phyloP scores from a whole-genome alignment of 1,140 invertebrate species.

The Aphelinus certus region DNA sequence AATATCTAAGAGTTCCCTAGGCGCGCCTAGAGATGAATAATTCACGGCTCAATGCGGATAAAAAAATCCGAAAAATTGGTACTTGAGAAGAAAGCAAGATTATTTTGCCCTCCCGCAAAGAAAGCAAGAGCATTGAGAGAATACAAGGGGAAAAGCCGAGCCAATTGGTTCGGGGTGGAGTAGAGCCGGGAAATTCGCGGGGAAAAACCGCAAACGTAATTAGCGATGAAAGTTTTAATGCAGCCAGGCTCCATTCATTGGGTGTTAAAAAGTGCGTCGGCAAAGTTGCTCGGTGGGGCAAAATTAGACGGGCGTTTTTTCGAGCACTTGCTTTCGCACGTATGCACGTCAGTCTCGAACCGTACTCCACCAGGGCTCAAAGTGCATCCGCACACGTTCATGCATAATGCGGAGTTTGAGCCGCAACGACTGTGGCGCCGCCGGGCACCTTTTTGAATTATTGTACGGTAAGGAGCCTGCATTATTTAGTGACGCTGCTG shows the following conservation, averaged over 20 bases:
- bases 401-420: constrained; percentile 53
- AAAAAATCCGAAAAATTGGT: too few species aligned
- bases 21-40: too few species aligned
- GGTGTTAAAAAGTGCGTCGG: neutral
- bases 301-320: constrained; percentile 4
- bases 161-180: too few species aligned
- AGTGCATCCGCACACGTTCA: constrained; percentile 46
- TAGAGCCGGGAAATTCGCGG: neutral
- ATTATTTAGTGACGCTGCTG: constrained; percentile 56
- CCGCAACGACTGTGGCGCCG: constrained; percentile 44
- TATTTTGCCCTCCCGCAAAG: too few species aligned
- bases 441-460: constrained; percentile 53
- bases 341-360: neutral
- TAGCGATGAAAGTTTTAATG: constrained; percentile 32
- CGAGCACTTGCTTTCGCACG: neutral
- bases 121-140: too few species aligned
- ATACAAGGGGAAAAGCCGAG: too few species aligned
- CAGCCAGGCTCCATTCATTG: too few species aligned
- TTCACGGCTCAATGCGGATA: too few species aligned
- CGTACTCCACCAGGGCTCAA: neutral
- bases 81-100: too few species aligned
- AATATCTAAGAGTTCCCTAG: too few species aligned
- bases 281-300: neutral
- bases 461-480: constrained; percentile 50
- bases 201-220: constrained; percentile 28